phyloP scores from a whole-genome alignment of 2,888 invertebrate species.

The Clusia tigrina region DNA sequence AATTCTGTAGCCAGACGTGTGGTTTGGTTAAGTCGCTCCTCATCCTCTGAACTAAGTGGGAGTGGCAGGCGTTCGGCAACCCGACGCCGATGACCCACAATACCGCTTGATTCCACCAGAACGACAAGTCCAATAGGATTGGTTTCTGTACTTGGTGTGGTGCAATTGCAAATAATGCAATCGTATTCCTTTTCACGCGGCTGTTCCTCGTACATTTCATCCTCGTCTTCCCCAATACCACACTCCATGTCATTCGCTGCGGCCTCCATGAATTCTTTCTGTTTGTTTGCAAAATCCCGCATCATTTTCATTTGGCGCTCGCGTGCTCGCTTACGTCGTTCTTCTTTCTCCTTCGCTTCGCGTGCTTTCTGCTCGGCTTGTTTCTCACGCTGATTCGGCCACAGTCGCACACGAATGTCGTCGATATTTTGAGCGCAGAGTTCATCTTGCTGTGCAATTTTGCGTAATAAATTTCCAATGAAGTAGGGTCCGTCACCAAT shows the following conservation, averaged over 20 bases:
- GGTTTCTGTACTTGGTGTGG: slow-evolving; percentile 82
- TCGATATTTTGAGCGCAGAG: slow-evolving; percentile 75
- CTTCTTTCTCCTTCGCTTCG: slow-evolving; percentile 77
- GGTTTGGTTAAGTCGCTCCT: slow-evolving; percentile 67
- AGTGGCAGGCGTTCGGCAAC: slow-evolving; percentile 63
- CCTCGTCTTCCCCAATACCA: slow-evolving; percentile 67
- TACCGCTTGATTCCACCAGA: slow-evolving; percentile 84
- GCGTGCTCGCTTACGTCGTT: slow-evolving; percentile 82
- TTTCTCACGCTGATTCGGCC: slow-evolving; percentile 83
- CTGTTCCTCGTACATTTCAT: slow-evolving; percentile 70
- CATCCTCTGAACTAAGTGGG: slow-evolving; percentile 74
- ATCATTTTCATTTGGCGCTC: slow-evolving; percentile 92
- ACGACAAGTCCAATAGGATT: slow-evolving; percentile 90
- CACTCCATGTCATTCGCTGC: slow-evolving; percentile 70
- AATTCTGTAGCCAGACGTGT: slow-evolving; percentile 79
- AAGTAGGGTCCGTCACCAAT: slow-evolving; percentile 89
- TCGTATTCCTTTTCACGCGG: slow-evolving; percentile 79
- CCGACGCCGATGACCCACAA: slow-evolving; percentile 78
- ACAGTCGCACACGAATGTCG: slow-evolving; percentile 75
- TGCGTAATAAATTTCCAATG: slow-evolving; percentile 80
- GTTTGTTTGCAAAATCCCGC: slow-evolving; percentile 91
- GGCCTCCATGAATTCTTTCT: slow-evolving; percentile 89
- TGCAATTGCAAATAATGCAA: slow-evolving; percentile 95
- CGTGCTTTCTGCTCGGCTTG: slow-evolving; percentile 77
- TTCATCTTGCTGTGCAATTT: slow-evolving; percentile 76